Conservation (phyloP, 2,797 vertebrate species). For the Oceanodroma leucorhoa region DNA sequence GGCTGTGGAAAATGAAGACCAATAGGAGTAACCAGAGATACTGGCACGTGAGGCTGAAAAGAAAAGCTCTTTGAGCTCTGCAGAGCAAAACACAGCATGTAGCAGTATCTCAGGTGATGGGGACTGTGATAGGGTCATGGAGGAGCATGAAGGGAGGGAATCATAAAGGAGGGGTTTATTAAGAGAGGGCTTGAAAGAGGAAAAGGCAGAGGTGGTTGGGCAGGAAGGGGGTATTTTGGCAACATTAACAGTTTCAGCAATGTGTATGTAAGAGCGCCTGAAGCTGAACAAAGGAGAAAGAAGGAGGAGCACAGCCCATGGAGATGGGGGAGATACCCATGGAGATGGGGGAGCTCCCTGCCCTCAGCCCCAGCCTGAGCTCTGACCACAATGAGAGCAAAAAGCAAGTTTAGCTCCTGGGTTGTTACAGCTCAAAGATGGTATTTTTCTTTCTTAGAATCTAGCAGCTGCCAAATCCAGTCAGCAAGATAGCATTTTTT, state of each 20-base stretch:
- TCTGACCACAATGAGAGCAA: neutral
- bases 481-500: neutral
- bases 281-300: neutral
- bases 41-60: neutral
- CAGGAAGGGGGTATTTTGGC: neutral
- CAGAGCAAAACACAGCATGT: neutral
- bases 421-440: neutral
- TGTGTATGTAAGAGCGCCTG: accelerated
- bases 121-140: accelerated
- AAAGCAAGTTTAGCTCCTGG: neutral
- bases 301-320: neutral
- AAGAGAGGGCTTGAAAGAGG: neutral
- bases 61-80: neutral
- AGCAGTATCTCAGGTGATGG: neutral
- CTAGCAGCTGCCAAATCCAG: neutral
- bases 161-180: neutral
- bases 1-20: neutral
- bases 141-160: neutral
- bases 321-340: too few species aligned
- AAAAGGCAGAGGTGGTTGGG: neutral
- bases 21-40: neutral
- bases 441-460: neutral
- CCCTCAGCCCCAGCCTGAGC: neutral
- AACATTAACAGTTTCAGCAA: neutral
- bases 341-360: neutral